A percentile compares a stretch with the other conserved stretches of the same genome.
Conservation (phyloP, 2,797 vertebrate species). For the Carduelis carduelis region DNA sequence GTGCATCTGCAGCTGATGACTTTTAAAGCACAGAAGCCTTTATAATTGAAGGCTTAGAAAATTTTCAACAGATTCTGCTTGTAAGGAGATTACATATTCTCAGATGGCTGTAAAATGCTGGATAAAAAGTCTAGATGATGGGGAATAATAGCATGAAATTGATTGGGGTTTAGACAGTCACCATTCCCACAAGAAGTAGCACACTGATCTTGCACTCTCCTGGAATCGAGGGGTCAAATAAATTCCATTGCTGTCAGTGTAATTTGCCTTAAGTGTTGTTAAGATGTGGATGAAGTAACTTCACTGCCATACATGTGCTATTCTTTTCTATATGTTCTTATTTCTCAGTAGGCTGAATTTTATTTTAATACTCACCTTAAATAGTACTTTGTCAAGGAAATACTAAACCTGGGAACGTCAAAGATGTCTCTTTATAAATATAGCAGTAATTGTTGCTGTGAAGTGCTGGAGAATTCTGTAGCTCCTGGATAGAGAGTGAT, state of each 20-base stretch:
- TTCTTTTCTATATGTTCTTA: background rate
- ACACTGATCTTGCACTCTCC: background rate
- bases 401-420: background rate
- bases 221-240: background rate
- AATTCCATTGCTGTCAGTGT: background rate
- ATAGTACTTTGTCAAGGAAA: conserved; percentile 7
- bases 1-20: conserved; percentile 40
- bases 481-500: background rate
- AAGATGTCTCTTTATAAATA: background rate
- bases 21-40: conserved; percentile 6
- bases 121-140: background rate
- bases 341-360: background rate
- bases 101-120: background rate
- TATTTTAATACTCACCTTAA: background rate
- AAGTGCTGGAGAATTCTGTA: background rate
- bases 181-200: background rate
- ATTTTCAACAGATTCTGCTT: conserved; percentile 3
- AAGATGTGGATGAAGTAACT: background rate
- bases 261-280: background rate
- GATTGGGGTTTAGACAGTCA: background rate
- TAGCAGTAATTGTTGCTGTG: background rate
- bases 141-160: background rate
- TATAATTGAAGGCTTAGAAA: conserved; percentile 44
- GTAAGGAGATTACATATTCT: conserved; percentile 35
- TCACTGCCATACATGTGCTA: background rate